A percentile compares a stretch with the other conserved stretches of the same genome.
Evolutionary conservation across 30 jellyfish, hydroid and myxozoan genomes (phyloP).

Genomic region (Rhopilema esculentum): DNA sequence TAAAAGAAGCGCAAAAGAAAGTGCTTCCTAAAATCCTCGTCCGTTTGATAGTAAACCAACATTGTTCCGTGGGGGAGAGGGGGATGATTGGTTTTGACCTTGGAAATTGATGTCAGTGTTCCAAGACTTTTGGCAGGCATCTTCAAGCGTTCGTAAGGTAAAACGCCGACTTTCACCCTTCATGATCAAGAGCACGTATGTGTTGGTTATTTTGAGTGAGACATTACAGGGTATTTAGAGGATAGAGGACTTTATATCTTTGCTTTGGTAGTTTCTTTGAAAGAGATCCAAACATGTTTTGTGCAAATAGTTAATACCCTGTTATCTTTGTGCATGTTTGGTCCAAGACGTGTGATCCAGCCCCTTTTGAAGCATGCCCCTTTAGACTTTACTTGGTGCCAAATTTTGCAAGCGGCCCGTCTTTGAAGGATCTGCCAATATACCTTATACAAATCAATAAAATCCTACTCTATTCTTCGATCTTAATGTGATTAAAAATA

Average conservation of each 20-base stretch:
- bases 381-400: not conserved
- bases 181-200: not conserved
- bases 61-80: too few species aligned
- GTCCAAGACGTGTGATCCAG: not conserved
- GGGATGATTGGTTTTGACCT: too few species aligned
- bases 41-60: too few species aligned
- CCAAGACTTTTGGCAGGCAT: too few species aligned
- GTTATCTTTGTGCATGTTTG: not conserved
- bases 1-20: too few species aligned
- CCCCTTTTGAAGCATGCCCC: not conserved
- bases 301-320: not conserved
- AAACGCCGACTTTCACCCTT: too few species aligned
- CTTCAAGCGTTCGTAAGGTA: too few species aligned
- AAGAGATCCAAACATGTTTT: not conserved
- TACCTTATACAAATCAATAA: not conserved
- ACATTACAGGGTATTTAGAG: not conserved
- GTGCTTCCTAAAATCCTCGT: too few species aligned
- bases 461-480: not conserved
- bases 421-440: not conserved
- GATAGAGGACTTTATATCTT: not conserved
- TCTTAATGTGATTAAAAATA: not conserved
- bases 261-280: not conserved
- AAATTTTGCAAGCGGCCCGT: not conserved
- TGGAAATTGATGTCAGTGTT: too few species aligned
- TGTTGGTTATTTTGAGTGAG: not conserved